A percentile compares a stretch with the other conserved stretches of the same genome.
Conservation (phyloP, 2,113 vertebrate species). For the Mastomys coucha region DNA sequence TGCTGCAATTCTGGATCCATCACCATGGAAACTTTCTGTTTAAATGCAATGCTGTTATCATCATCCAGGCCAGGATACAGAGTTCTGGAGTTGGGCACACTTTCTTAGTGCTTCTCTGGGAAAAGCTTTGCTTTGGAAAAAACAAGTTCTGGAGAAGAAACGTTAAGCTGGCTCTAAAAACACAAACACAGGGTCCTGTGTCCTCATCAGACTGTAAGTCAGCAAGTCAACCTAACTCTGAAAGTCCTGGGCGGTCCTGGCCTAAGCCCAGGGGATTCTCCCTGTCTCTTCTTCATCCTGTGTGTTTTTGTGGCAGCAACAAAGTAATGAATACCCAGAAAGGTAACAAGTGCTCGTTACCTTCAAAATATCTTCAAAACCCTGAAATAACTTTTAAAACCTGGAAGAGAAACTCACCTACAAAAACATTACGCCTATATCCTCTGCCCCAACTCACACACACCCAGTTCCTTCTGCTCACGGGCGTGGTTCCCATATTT, state of each 20-base stretch:
- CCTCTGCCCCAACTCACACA: not conserved
- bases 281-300: conserved; percentile 79
- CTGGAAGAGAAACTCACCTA: conserved; percentile 87
- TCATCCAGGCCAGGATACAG: not conserved
- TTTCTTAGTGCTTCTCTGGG: not conserved
- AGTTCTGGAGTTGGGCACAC: not conserved
- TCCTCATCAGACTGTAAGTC: not conserved
- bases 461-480: not conserved
- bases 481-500: not conserved
- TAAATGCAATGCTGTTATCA: not conserved
- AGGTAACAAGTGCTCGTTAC: conserved; percentile 84
- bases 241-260: not conserved
- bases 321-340: conserved; percentile 96
- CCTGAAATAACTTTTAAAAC: conserved; percentile 94
- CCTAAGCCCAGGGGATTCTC: not conserved
- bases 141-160: not conserved
- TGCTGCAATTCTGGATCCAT: accelerated
- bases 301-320: conserved; percentile 96
- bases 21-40: accelerated
- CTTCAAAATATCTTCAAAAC: conserved; percentile 95
- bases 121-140: not conserved
- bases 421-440: conserved; percentile 52
- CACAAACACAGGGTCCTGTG: accelerated
- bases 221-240: not conserved
- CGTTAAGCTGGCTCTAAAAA: not conserved